Evolutionary conservation across 2,113 vertebrate species (phyloP), one percentile per base, ranked within the genome.

Genomic region (Raja brachyura): DNA sequence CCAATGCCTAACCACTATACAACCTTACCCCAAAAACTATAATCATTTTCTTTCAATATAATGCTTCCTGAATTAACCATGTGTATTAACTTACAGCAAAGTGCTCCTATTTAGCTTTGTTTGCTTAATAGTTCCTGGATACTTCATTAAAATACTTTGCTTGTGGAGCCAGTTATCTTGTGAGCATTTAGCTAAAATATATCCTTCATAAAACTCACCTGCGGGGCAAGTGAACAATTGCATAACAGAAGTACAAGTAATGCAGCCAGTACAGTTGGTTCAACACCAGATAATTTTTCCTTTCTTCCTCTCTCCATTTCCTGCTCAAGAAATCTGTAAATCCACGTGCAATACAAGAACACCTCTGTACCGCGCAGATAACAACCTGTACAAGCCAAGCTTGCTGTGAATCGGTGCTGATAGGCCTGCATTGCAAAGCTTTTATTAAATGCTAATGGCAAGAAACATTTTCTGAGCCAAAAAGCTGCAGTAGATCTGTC

Each of bases 281-380:
- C 97, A 98, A 98, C 98, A 99, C 98, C 98, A 98, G 98, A 98
- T 98, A 98, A 97, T 98, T 97, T 97, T 96, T 14, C 68, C 96
- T 97, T 97, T 97, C 98, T 97, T 97, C 97, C 97, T 97, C 98
- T 99, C 98, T 97, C 97, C 97, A 97, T 98, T 98, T 92, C 68
- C 90, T 92, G 22, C 68, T 92, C 90, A 98, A 98, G 98, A 99
- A 99, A 99, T 98, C 98, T 97, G 97, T 98, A 99, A 99, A 99
- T 99, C 98, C 99, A 99, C 99, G 99, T 97, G 97, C 98, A 98
- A 98, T 99, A 98, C 99, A 99, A 98, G 98, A 99, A 98, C 98
- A 99, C 98, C 99, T 99, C 99, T 99, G 99, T 98, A 98, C 97
- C 97, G 97, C 97, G 98, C 96, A 99, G 99, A 99, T 99, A 99